A percentile compares a stretch with the other conserved stretches of the same genome.
Conservation (phyloP, 2,797 vertebrate species). For the Lindbergichthys nudifrons region DNA sequence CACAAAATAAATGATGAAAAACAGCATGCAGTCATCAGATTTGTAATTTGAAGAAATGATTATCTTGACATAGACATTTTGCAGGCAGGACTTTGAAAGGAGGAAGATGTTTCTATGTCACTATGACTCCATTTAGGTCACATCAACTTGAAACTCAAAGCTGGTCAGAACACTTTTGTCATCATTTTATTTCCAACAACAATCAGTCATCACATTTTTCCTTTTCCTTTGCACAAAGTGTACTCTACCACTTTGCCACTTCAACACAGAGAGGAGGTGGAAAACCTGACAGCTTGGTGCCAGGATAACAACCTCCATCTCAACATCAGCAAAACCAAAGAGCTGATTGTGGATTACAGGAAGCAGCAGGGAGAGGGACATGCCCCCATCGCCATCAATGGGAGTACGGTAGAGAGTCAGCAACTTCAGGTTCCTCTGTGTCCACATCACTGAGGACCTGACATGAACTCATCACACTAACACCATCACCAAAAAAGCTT, state of each 20-base stretch:
- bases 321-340: too few species aligned
- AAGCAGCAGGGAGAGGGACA: too few species aligned
- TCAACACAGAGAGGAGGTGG: background rate
- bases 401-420: too few species aligned
- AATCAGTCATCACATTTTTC: background rate
- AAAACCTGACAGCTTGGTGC: too few species aligned
- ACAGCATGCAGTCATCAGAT: background rate
- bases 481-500: too few species aligned
- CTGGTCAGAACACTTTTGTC: background rate
- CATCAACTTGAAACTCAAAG: background rate
- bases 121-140: constrained; percentile 6
- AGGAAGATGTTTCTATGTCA: background rate
- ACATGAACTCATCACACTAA: too few species aligned
- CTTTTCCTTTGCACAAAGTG: background rate
- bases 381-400: too few species aligned
- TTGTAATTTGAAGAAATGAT: background rate
- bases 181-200: background rate
- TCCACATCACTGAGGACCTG: too few species aligned
- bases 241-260: background rate
- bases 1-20: background rate
- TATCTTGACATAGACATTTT: constrained; percentile 17
- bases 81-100: constrained; percentile 1
- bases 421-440: too few species aligned
- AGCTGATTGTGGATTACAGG: too few species aligned
- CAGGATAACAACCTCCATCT: too few species aligned